These are phyloP conservation scores for Leptoclinus maculatus DNA, from an alignment of 2,797 vertebrate species.

Conservation along the genomic window DNA sequence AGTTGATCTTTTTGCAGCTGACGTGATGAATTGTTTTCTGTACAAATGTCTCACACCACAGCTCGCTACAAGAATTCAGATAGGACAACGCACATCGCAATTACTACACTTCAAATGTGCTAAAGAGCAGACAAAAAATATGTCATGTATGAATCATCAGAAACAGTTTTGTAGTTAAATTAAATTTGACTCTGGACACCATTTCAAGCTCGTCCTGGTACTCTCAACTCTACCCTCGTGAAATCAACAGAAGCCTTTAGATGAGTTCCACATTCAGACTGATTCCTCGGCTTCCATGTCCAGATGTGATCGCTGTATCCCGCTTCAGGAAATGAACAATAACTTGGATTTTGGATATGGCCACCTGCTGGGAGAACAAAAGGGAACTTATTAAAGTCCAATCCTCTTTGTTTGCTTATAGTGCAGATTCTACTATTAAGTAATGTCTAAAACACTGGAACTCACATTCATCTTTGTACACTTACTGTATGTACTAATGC, in stretches of 20 bases:
- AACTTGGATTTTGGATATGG: constrained; percentile 34
- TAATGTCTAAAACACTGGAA: not conserved
- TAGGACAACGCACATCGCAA: not conserved
- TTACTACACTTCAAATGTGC: not conserved
- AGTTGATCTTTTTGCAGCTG: not conserved
- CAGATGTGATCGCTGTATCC: constrained; percentile 58
- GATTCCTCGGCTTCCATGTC: constrained; percentile 37
- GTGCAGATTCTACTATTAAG: not conserved
- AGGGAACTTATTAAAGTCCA: constrained; percentile 9
- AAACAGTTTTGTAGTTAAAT: not conserved
- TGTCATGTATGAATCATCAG: not conserved
- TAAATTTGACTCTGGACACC: not conserved
- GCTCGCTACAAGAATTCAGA: not conserved
- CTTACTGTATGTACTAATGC: not conserved
- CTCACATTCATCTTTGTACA: not conserved
- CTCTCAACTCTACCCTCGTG: not conserved
- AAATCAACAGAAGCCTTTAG: constrained; percentile 45
- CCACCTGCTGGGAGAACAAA: constrained; percentile 42
- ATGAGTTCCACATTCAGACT: constrained; percentile 57
- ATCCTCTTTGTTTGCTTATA: constrained; percentile 3
- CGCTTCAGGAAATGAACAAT: constrained; percentile 69
- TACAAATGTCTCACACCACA: not conserved
- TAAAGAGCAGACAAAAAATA: not conserved
- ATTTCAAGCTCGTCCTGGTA: not conserved
- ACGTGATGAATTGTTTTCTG: not conserved